Conservation (phyloP, 2,797 vertebrate genomes). For the Manis crassicaudata region DNA sequence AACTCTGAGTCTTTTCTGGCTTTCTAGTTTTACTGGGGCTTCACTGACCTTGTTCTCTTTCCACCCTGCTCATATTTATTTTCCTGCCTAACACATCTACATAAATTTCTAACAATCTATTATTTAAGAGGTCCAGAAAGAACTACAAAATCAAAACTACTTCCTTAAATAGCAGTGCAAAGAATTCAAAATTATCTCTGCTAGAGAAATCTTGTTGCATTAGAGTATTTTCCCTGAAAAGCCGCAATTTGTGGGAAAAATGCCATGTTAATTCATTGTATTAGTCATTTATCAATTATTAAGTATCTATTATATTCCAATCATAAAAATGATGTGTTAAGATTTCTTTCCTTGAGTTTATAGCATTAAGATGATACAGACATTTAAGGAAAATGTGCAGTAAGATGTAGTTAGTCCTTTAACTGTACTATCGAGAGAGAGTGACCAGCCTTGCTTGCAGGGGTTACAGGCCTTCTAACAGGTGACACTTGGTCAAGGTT, state of each 20-base stretch:
- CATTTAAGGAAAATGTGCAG: not conserved
- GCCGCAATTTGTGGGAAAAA: not conserved
- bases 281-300: not conserved
- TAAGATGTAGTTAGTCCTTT: not conserved
- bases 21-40: too few relatives aligned
- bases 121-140: slow-evolving; percentile 15
- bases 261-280: not conserved
- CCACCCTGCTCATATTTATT: too few relatives aligned
- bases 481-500: not conserved
- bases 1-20: too few relatives aligned
- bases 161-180: not conserved
- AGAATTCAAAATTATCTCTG: not conserved
- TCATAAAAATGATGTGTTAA: not conserved
- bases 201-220: not conserved
- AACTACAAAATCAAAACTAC: not conserved
- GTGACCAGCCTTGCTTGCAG: not conserved
- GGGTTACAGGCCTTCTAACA: not conserved
- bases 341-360: not conserved
- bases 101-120: not conserved
- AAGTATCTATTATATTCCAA: not conserved
- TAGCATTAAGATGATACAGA: not conserved
- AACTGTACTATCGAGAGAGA: not conserved
- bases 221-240: not conserved
- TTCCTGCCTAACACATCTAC: not conserved
- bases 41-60: too few relatives aligned